Conservation (phyloP, 2,888 invertebrate genomes). For the Scaptomyza flava region DNA sequence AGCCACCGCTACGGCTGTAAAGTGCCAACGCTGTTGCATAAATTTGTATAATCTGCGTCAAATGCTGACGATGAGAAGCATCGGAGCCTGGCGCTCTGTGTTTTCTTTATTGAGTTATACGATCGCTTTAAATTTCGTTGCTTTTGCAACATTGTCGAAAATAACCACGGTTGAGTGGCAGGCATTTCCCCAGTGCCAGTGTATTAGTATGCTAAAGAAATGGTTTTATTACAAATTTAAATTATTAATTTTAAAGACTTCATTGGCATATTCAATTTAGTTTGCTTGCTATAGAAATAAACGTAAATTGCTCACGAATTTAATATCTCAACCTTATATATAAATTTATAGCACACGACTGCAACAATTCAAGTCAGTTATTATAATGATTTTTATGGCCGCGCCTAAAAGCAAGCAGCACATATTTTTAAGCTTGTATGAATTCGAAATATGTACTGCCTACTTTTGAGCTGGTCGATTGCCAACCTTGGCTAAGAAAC, state of each 20-base stretch:
- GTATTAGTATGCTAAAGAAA: not conserved
- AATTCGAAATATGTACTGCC: constrained; percentile 15
- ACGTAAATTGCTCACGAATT: not conserved
- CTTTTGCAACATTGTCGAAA: constrained; percentile 30
- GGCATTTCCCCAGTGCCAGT: constrained; percentile 1
- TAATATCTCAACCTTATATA: not conserved
- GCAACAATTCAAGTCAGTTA: not conserved
- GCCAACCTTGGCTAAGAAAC: not conserved
- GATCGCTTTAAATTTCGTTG: constrained; percentile 56
- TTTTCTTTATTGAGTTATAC: constrained; percentile 72
- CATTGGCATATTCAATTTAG: constrained; percentile 1
- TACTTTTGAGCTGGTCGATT: constrained; percentile 30
- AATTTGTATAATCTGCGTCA: constrained; percentile 73
- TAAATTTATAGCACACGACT: too few species aligned
- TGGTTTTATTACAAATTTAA: constrained; percentile 2
- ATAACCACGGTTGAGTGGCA: not conserved
- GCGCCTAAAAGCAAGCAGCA: constrained; percentile 25
- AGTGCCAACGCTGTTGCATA: constrained; percentile 74
- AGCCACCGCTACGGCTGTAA: constrained; percentile 34
- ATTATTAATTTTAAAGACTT: not conserved
- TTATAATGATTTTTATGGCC: not conserved
- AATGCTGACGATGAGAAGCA: constrained; percentile 44
- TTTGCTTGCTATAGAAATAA: not conserved
- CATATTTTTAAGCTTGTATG: not conserved
- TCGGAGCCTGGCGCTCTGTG: constrained; percentile 24